Evolutionary conservation across 2,113 vertebrate genomes (phyloP).

Genomic region (Pitta sordida): DNA sequence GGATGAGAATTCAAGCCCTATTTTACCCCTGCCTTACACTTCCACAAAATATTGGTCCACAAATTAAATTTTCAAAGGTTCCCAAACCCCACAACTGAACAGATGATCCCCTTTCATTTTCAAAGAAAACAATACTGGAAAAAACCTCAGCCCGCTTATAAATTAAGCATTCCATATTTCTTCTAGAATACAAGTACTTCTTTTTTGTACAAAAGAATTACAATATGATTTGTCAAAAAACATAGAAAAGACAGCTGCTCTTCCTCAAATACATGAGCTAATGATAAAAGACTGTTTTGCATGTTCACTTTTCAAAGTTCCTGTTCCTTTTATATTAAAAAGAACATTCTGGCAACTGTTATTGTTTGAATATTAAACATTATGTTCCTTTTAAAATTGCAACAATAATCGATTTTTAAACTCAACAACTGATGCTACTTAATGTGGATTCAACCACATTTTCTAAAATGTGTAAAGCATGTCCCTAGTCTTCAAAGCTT

Average conservation of each 20-base stretch:
- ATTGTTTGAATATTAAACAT: constrained; percentile 74
- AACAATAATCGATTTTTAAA: constrained; percentile 66
- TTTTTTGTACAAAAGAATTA: constrained; percentile 89
- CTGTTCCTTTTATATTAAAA: constrained; percentile 76
- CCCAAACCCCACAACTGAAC: constrained; percentile 75
- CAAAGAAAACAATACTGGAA: constrained; percentile 81
- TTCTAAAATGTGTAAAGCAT: constrained; percentile 62
- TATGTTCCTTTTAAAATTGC: constrained; percentile 73
- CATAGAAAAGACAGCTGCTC: constrained; percentile 88
- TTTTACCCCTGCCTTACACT: constrained; percentile 75
- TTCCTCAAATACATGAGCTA: constrained; percentile 83
- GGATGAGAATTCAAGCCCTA: constrained; percentile 75
- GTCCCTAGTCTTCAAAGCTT: constrained; percentile 75
- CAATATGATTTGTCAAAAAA: constrained; percentile 90
- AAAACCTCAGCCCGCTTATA: constrained; percentile 85
- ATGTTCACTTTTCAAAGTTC: constrained; percentile 74
- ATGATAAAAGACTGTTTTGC: constrained; percentile 82
- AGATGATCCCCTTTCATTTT: constrained; percentile 83
- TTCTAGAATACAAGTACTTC: constrained; percentile 87
- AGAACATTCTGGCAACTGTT: constrained; percentile 77
- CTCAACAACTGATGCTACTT: constrained; percentile 75
- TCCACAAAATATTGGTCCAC: constrained; percentile 91
- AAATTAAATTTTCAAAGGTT: constrained; percentile 82
- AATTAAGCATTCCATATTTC: constrained; percentile 87
- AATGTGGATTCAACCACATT: constrained; percentile 59